Percentiles rank a stretch among this genome's conserved stretches.
These are phyloP conservation scores for Clarias magur DNA, from an alignment of 2,113 vertebrate species.

Conservation along the genomic window DNA sequence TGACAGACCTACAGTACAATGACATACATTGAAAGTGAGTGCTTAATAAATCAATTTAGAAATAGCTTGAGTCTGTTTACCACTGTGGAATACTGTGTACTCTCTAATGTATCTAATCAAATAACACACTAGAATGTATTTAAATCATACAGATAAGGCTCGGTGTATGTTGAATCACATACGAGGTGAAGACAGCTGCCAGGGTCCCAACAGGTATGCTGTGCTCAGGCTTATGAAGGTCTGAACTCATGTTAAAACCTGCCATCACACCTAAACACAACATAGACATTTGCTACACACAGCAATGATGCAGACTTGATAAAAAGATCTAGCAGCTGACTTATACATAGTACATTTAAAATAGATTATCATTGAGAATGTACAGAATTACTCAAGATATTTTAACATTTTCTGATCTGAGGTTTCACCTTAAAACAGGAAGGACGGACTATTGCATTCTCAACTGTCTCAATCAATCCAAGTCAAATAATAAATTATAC, in stretches of 20 bases:
- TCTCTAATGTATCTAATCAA: background rate
- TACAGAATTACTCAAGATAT: background rate
- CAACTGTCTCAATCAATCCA: background rate
- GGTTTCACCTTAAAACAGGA: background rate
- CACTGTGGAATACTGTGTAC: background rate
- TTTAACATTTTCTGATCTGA: background rate
- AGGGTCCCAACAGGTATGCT: slow-evolving; percentile 94
- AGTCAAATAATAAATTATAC: background rate
- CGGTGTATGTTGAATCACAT: slow-evolving; percentile 63
- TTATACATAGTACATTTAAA: background rate
- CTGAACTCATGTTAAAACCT: slow-evolving; percentile 97
- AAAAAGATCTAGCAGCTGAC: background rate
- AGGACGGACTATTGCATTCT: background rate
- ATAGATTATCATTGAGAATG: background rate
- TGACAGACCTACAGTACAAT: background rate
- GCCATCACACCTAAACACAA: slow-evolving; percentile 92
- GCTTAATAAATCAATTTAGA: background rate
- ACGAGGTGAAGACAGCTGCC: slow-evolving; percentile 92
- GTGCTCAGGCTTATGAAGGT: slow-evolving; percentile 85
- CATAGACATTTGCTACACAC: slow-evolving; percentile 68
- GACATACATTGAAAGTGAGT: background rate
- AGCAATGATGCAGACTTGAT: slow-evolving; percentile 10
- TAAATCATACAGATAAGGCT: background rate
- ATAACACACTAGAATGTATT: background rate
- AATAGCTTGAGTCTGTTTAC: background rate